Evolutionary conservation across 2,797 vertebrate genomes (phyloP).

Genomic region (Saguinus oedipus): DNA sequence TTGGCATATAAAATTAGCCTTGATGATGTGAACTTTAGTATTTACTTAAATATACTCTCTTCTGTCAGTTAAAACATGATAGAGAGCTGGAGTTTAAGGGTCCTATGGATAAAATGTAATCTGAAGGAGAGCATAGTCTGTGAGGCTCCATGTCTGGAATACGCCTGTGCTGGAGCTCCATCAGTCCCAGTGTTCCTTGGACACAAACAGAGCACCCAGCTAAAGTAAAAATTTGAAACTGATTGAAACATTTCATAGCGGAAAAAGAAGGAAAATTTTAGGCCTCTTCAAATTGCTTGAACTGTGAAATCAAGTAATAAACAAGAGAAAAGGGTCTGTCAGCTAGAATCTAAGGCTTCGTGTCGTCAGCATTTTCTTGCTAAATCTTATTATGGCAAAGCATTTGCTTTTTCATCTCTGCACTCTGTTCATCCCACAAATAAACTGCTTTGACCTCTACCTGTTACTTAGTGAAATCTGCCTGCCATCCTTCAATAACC

Average conservation of each 20-base stretch:
- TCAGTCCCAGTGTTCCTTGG: conserved; percentile 47
- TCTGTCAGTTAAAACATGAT: background rate
- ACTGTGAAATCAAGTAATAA: conserved; percentile 92
- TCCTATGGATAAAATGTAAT: conserved; percentile 58
- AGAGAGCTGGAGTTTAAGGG: background rate
- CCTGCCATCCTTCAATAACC: conserved; percentile 82
- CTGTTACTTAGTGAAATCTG: conserved; percentile 83
- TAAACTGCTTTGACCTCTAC: conserved; percentile 88
- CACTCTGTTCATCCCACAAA: conserved; percentile 85
- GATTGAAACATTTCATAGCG: conserved; percentile 82
- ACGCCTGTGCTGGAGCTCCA: background rate
- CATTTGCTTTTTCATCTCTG: conserved; percentile 85
- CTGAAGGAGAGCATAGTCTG: background rate
- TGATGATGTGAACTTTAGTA: background rate
- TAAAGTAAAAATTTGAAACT: conserved; percentile 82
- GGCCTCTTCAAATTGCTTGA: conserved; percentile 87
- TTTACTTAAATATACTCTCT: conserved; percentile 38
- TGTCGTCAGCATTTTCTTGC: conserved; percentile 91
- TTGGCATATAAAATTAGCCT: background rate
- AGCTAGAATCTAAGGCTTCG: conserved; percentile 89
- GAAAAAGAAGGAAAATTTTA: conserved; percentile 85
- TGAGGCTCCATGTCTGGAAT: background rate
- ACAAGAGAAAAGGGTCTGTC: conserved; percentile 92
- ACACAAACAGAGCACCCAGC: conserved; percentile 68
- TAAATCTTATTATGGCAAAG: conserved; percentile 89